Conservation (phyloP, 2,797 vertebrate species). For the Clarias platycephalus region DNA sequence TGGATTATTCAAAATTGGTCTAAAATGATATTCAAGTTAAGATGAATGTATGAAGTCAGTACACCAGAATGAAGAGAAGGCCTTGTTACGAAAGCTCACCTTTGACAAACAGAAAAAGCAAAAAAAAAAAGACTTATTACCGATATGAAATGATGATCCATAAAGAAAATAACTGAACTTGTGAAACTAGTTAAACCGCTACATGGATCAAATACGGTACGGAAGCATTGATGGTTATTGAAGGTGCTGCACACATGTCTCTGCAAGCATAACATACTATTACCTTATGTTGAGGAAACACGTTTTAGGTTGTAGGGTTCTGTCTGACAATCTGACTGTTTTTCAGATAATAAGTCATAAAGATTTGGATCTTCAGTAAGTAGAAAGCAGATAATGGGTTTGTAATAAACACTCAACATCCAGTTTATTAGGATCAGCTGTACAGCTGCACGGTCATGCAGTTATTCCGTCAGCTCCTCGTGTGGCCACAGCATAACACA, state of each 20-base stretch:
- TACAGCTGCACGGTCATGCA: no score
- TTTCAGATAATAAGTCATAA: background rate
- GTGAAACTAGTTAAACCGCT: constrained; percentile 7
- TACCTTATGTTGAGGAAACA: background rate
- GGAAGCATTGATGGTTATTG: background rate
- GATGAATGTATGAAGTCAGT: background rate
- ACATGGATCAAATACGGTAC: no score
- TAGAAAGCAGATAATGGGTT: background rate
- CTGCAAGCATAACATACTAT: background rate
- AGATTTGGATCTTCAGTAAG: background rate
- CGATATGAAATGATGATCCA: background rate
- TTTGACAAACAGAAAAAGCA: background rate
- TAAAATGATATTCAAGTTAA: background rate
- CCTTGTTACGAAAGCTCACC: background rate
- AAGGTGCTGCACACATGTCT: background rate
- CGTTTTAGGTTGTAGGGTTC: background rate
- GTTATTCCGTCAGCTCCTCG: no score
- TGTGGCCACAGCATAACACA: no score
- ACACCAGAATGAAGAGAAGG: background rate
- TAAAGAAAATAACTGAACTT: background rate
- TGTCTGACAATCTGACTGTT: background rate
- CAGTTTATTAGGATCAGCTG: no score
- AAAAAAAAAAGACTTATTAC: background rate
- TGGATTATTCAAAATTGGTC: background rate
- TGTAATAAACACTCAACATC: background rate